Evolutionary conservation across 2,113 vertebrate species (phyloP).

Genomic region (Coracopsis vasa): DNA sequence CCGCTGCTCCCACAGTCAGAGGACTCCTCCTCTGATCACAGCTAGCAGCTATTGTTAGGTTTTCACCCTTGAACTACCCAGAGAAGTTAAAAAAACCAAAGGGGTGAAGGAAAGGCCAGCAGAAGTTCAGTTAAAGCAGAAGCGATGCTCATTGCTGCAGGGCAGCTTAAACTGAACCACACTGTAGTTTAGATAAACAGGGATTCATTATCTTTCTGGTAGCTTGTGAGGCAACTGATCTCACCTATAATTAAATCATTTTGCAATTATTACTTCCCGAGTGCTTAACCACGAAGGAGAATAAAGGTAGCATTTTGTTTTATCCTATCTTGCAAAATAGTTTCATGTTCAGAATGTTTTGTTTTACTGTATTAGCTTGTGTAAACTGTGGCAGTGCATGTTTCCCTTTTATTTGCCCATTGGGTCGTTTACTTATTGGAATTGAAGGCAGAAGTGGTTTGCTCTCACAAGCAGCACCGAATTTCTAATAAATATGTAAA

Average conservation of each 20-base stretch:
- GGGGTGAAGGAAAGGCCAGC: not conserved
- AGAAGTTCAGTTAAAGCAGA: slow-evolving; percentile 36
- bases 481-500: slow-evolving; percentile 89
- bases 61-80: not conserved
- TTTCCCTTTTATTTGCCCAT: slow-evolving; percentile 74
- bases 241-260: slow-evolving; percentile 76
- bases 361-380: slow-evolving; percentile 53
- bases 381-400: slow-evolving; percentile 60
- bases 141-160: slow-evolving; percentile 41
- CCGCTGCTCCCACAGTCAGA: not conserved
- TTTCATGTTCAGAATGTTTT: slow-evolving; percentile 57
- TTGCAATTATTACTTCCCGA: slow-evolving; percentile 61
- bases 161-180: slow-evolving; percentile 49
- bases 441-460: slow-evolving; percentile 78
- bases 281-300: slow-evolving; percentile 54
- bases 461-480: slow-evolving; percentile 68
- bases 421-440: slow-evolving; percentile 86
- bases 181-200: slow-evolving; percentile 53
- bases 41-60: not conserved
- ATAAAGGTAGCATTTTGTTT: slow-evolving; percentile 15
- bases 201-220: slow-evolving; percentile 76
- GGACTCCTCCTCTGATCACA: not conserved
- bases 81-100: not conserved
- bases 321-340: slow-evolving; percentile 34
- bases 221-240: slow-evolving; percentile 67